These are phyloP conservation scores for Epinotia nisella DNA, from an alignment of 2,888 invertebrate species.

Conservation along the genomic window DNA sequence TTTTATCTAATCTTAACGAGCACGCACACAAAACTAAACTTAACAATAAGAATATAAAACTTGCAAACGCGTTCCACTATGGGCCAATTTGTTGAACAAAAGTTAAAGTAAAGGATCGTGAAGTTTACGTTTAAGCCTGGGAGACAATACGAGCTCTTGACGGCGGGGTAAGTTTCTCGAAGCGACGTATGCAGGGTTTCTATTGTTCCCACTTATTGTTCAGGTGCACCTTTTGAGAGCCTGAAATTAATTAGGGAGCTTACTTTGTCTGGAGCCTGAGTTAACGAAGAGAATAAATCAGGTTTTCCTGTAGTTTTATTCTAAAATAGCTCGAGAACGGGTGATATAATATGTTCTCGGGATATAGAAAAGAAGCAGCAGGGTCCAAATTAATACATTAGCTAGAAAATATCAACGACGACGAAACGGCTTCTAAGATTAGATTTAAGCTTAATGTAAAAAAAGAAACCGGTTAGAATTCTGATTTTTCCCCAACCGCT, in stretches of 20 bases:
- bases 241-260: conserved; percentile 42
- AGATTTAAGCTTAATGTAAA: too few species aligned
- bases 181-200: conserved; percentile 36
- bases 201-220: conserved; percentile 40
- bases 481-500: too few species aligned
- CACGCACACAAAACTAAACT: background rate
- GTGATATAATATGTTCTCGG: background rate
- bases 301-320: conserved; percentile 11
- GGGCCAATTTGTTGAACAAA: background rate
- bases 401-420: background rate
- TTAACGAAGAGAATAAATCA: conserved; percentile 27
- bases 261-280: conserved; percentile 35
- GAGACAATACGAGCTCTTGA: conserved; percentile 33
- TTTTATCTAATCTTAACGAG: background rate
- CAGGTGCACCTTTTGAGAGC: conserved; percentile 42
- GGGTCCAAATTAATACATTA: background rate
- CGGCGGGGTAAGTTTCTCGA: conserved; percentile 24
- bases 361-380: background rate
- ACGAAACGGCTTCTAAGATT: too few species aligned
- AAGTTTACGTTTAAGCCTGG: conserved; percentile 23
- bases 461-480: too few species aligned
- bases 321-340: background rate
- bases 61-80: background rate
- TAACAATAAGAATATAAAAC: background rate
- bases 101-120: conserved; percentile 3